phyloP scores from a whole-genome alignment of 2,797 vertebrate genomes.

The Pantherophis alleghaniensis region DNA sequence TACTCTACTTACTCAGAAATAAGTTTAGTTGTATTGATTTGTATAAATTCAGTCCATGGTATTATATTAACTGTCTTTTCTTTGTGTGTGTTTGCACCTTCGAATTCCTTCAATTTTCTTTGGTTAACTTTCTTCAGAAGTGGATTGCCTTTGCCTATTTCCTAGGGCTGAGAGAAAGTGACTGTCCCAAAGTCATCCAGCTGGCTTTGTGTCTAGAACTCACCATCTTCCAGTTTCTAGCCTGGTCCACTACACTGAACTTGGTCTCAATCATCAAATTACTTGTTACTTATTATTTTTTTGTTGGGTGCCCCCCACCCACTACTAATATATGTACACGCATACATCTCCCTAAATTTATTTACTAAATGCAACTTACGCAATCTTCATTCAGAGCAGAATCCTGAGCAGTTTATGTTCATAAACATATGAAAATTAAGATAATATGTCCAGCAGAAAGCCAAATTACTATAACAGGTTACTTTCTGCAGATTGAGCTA shows the following conservation, averaged over 20 bases:
- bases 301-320: background rate
- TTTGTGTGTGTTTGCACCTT: background rate
- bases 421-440: background rate
- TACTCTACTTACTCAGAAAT: background rate
- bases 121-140: background rate
- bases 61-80: background rate
- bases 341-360: background rate
- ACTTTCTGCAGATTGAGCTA: background rate
- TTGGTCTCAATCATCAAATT: background rate
- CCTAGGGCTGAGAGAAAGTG: background rate
- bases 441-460: background rate
- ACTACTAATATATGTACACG: background rate
- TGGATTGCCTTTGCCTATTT: background rate
- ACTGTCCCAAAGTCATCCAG: background rate
- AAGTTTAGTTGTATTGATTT: background rate
- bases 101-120: background rate
- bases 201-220: background rate
- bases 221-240: background rate
- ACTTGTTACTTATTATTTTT: background rate
- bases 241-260: background rate
- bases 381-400: background rate
- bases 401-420: background rate
- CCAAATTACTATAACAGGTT: background rate
- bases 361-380: background rate
- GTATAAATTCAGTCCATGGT: background rate